A percentile compares a stretch with the other conserved stretches of the same genome.
Conservation (phyloP, 2,888 invertebrate genomes). For the Plebejus melissa region DNA sequence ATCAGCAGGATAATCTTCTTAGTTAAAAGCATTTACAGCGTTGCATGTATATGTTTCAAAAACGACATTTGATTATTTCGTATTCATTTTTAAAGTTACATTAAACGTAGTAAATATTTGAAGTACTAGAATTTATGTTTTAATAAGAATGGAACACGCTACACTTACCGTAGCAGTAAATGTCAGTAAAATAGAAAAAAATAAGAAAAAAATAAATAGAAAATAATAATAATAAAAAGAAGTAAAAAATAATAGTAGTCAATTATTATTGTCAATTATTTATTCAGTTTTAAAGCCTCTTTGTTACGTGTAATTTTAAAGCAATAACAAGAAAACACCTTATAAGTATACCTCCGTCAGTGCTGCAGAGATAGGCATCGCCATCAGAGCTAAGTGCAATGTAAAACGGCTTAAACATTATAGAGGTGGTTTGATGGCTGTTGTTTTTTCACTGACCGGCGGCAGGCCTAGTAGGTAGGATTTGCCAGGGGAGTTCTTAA, state of each 20-base stretch:
- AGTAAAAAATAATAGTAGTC: too few species aligned
- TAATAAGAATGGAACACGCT: too few species aligned
- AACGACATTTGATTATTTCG: background rate
- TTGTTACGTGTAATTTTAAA: background rate
- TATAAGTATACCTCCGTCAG: conserved; percentile 8
- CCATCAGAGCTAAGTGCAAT: background rate
- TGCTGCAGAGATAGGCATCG: background rate
- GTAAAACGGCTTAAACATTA: conserved; percentile 8
- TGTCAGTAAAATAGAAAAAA: too few species aligned
- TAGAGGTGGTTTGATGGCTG: background rate
- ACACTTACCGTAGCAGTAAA: too few species aligned
- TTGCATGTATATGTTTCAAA: background rate
- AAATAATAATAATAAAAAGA: too few species aligned
- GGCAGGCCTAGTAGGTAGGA: background rate
- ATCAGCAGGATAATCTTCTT: conserved; percentile 14
- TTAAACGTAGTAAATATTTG: background rate
- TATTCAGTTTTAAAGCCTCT: background rate
- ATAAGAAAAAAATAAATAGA: too few species aligned
- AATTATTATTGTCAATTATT: background rate
- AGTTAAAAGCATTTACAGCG: background rate
- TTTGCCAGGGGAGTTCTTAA: background rate
- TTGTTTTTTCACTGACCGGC: background rate
- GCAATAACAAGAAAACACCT: conserved; percentile 12
- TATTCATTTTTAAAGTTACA: background rate
- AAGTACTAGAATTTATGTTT: too few species aligned